phyloP scores from a whole-genome alignment of 2,113 vertebrate genomes.

The Gnathonemus longibarbis region DNA sequence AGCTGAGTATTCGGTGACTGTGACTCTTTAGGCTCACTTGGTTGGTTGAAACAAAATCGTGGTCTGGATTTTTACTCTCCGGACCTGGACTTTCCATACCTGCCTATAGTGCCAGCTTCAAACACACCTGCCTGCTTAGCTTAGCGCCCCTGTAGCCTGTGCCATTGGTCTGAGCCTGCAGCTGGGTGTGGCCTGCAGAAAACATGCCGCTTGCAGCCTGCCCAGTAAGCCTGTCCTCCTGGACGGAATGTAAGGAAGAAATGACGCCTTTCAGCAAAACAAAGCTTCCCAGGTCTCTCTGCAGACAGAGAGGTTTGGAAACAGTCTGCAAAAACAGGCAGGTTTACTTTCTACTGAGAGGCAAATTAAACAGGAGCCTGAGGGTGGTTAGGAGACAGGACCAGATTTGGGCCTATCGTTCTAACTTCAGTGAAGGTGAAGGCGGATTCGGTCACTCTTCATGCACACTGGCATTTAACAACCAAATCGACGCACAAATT shows the following conservation, averaged over 20 bases:
- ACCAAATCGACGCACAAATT: conserved; percentile 15
- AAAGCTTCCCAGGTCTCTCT: background rate
- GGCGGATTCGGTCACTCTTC: background rate
- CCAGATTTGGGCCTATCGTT: background rate
- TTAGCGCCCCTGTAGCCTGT: background rate
- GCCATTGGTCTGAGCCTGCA: background rate
- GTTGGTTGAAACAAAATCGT: background rate
- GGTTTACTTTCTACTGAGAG: background rate
- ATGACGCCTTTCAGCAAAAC: background rate
- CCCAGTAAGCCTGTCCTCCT: background rate
- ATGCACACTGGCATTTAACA: conserved; percentile 9
- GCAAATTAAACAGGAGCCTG: conserved; percentile 4
- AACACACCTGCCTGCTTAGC: background rate
- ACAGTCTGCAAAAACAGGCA: background rate
- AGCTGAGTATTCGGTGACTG: background rate
- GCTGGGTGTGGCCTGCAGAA: background rate
- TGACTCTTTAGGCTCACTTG: background rate
- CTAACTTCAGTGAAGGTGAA: conserved; percentile 12
- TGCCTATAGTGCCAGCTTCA: background rate
- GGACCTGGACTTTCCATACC: background rate
- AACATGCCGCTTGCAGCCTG: background rate
- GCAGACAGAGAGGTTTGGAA: background rate
- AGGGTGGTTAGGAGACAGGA: background rate
- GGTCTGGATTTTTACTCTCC: background rate
- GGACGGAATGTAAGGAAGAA: background rate